Evolutionary conservation across 2,113 vertebrate species (phyloP), one percentile per base, ranked within the genome.

Genomic region (Okapia johnstoni): DNA sequence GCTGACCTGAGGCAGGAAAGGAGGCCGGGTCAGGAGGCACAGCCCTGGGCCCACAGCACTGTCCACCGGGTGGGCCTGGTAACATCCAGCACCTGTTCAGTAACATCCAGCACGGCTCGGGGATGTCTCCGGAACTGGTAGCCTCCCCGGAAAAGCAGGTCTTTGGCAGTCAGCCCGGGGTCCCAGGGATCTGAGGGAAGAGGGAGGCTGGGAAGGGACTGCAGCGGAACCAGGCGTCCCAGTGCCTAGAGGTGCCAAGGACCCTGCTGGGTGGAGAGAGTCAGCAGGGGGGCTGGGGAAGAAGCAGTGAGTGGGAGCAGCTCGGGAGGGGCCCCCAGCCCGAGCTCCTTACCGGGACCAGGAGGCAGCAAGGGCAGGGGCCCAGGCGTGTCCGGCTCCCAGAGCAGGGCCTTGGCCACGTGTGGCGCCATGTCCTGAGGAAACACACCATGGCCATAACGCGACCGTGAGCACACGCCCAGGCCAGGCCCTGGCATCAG

Each of bases 1-100:
- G 96, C 98, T 97, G 98, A 99, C 98, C 99, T 99, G 95, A 1
- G 1, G 61, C 23, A 36, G 26, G 5, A 26, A 21, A 14, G 14
- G 84, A 15, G 11, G 88, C 4, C 2, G 1, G 83, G 93, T 94
- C 63, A 97, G 36, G 23, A 30, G 2, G 33, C 52, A 33, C 0
- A 7, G 80, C 30, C 8, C 19, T 11, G 7, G n/a, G 21, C 12
- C 6, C 1, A 1, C 0, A 0, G 57, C 36, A 16, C 33, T 2
- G 13, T 19, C 43, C 17, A 1, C 14, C 0, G 4, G 73, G 76
- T 0, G 16, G 70, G 63, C n/a, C 80, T 10, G 3, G 92, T 40
- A 40, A 40, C 40, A 40, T 4, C 40, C 40, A 40, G 57, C 23
- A 98, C 98, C 97, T 98, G 98, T 5, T 98, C 97, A 2, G 97